Evolutionary conservation across 2,113 vertebrate genomes (phyloP).

Genomic region (Petromus typicus): DNA sequence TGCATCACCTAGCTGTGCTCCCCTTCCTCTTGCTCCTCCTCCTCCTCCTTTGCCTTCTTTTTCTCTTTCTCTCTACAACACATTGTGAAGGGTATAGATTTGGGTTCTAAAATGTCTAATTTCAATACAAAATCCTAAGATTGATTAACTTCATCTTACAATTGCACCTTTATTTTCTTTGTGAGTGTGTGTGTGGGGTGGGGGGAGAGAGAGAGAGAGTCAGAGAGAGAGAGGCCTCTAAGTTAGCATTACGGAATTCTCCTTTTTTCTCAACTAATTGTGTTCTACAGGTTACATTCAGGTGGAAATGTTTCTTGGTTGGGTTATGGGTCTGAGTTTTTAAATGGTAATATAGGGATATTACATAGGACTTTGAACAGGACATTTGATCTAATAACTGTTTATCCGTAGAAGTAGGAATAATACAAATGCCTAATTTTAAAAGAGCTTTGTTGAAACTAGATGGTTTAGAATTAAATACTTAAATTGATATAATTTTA

Average conservation of each 20-base stretch:
- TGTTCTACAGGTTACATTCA: slow-evolving; percentile 3
- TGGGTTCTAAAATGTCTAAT: slow-evolving; percentile 47
- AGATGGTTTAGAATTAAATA: slow-evolving; percentile 50
- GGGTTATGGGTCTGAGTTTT: not conserved
- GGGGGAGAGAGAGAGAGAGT: not conserved
- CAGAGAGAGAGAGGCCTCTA: not conserved
- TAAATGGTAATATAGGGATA: not conserved
- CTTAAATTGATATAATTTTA: slow-evolving; percentile 48
- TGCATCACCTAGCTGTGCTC: not conserved
- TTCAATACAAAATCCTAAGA: not conserved
- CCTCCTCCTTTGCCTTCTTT: not conserved
- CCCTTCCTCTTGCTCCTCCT: not conserved
- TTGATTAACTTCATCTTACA: slow-evolving; percentile 2
- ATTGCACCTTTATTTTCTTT: slow-evolving; percentile 33
- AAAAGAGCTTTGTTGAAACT: slow-evolving; percentile 23
- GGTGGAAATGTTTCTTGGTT: slow-evolving; percentile 1
- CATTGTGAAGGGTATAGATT: slow-evolving; percentile 48
- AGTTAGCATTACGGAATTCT: not conserved
- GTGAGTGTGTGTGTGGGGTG: not conserved
- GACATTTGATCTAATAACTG: not conserved
- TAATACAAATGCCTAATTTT: slow-evolving; percentile 36
- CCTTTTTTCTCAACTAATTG: not conserved
- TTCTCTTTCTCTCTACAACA: not conserved
- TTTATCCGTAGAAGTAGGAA: not conserved
- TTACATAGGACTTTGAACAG: slow-evolving; percentile 12